Conservation (phyloP, 2,113 vertebrate species). For the Silurus glanis region DNA sequence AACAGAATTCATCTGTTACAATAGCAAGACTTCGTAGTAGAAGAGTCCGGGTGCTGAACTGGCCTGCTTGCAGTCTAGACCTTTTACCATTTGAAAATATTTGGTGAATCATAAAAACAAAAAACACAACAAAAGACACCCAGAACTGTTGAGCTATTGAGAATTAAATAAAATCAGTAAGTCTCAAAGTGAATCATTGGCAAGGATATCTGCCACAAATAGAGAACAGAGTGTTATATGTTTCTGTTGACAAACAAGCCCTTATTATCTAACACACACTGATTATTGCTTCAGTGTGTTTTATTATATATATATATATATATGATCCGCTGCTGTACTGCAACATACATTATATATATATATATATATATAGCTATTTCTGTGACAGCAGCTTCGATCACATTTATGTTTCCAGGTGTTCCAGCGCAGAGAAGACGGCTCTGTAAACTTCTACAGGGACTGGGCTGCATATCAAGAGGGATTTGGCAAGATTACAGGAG, state of each 20-base stretch:
- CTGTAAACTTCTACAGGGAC: slow-evolving; percentile 82
- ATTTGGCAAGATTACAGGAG: slow-evolving; percentile 83
- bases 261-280: background rate
- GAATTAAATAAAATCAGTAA: background rate
- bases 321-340: too few species aligned
- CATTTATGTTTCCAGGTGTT: slow-evolving; percentile 72
- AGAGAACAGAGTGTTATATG: background rate
- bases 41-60: too few species aligned
- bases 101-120: too few species aligned
- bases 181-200: background rate
- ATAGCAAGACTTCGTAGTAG: too few species aligned
- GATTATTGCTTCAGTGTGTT: background rate
- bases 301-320: slow-evolving; percentile 31
- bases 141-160: background rate
- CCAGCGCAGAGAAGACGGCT: slow-evolving; percentile 81
- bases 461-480: slow-evolving; percentile 83
- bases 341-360: slow-evolving; percentile 31
- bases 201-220: background rate
- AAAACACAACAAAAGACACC: too few species aligned
- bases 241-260: slow-evolving; percentile 2
- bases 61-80: too few species aligned
- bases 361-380: background rate
- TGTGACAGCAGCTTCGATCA: background rate
- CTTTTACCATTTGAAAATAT: too few species aligned
- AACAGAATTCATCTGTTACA: too few species aligned